A percentile compares a stretch with the other conserved stretches of the same genome.
These are phyloP conservation scores for Elanoides forficatus DNA, from an alignment of 2,113 vertebrate genomes.

Conservation along the genomic window DNA sequence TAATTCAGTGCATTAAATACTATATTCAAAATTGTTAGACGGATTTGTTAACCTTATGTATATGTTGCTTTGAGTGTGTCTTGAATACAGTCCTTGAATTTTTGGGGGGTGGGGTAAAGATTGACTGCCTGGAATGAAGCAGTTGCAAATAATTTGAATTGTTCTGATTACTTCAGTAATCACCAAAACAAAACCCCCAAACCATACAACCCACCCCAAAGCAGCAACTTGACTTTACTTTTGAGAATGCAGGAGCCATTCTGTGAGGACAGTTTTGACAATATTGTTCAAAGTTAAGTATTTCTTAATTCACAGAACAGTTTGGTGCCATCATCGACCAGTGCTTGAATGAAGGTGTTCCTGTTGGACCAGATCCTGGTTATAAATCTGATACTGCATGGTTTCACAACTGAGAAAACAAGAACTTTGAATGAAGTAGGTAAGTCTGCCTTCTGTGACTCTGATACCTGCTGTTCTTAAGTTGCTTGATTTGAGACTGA, in stretches of 20 bases:
- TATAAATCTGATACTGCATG: accelerated
- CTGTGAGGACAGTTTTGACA: neutral
- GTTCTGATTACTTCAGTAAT: neutral
- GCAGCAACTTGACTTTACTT: neutral
- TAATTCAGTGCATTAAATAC: neutral
- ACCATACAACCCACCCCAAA: neutral
- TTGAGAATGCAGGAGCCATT: neutral
- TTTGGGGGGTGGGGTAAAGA: neutral
- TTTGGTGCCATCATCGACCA: neutral
- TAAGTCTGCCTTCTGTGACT: neutral
- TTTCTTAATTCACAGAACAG: neutral
- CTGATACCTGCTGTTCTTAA: neutral
- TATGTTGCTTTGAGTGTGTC: neutral
- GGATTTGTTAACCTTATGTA: neutral
- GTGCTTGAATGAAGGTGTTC: neutral
- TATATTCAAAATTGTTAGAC: neutral
- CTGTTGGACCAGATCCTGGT: neutral
- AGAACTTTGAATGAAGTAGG: neutral
- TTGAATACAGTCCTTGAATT: neutral
- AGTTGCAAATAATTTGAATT: neutral
- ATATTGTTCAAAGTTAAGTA: neutral
- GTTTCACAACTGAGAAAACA: neutral
- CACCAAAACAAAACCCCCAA: neutral
- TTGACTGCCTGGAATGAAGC: neutral
- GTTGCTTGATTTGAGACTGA: neutral